Evolutionary conservation across 2,888 invertebrate genomes (phyloP), one percentile per base, ranked within the genome.

Genomic region (Cyaniris semiargus): DNA sequence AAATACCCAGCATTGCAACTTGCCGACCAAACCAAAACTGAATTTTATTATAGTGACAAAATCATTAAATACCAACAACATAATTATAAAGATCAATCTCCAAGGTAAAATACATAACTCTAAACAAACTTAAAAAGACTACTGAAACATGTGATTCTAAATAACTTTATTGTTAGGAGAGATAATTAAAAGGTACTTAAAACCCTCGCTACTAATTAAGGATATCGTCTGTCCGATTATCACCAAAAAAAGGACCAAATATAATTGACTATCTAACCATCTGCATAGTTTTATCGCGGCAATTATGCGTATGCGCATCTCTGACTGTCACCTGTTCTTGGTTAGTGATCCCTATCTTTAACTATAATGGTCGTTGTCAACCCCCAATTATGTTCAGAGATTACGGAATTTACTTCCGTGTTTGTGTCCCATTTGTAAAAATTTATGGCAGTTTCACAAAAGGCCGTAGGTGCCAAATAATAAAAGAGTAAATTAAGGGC

Each of bases 61-160:
- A 44, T 44, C 44, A 13, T 10, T 44, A 44, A 44, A 44, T 10
- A 38, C 38, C 38, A 10, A 8, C 38, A 38, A 38, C 8, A n/a
- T n/a, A n/a, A n/a, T n/a, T n/a, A 8, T 10, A 38, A 38, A 10
- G 38, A 38, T 38, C 38, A 38, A 38, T 38, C 1, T 38, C 2
- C 8, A 3, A 10, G 38, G 38, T 38, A n/a, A n/a, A n/a, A n/a
- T n/a, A n/a, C n/a, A n/a, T n/a, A n/a, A n/a, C n/a, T n/a, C n/a
- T n/a, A n/a, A n/a, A n/a, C n/a, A n/a, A n/a, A n/a, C n/a, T n/a
- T n/a, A n/a, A n/a, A n/a, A n/a, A n/a, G n/a, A n/a, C n/a, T n/a
- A n/a, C n/a, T n/a, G n/a, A n/a, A n/a, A n/a, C n/a, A n/a, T n/a
- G 66, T 27, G 66, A 60, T 60, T 60, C 60, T 23, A 60, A 60